These are phyloP conservation scores for Hippasteria phrygiana DNA, from an alignment of 53 echinoderm and acorn worm species.

Conservation along the genomic window DNA sequence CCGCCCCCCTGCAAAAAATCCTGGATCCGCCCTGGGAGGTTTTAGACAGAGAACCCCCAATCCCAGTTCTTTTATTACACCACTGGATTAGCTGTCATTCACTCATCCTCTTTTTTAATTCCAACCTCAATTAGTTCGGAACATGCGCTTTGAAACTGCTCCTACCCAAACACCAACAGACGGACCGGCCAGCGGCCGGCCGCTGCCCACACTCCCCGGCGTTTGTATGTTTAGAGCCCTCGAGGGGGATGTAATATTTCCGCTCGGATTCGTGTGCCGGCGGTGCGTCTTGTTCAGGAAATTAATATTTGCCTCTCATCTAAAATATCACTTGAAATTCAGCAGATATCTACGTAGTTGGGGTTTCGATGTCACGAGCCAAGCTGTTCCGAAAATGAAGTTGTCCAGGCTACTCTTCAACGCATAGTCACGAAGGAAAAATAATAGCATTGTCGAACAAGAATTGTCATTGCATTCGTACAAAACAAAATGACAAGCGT, in stretches of 20 bases:
- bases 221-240: not conserved
- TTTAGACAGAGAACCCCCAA: too few relatives aligned
- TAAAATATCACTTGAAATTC: slow-evolving; percentile 51
- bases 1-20: too few relatives aligned
- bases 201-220: not conserved
- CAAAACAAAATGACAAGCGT: too few relatives aligned
- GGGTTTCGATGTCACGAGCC: slow-evolving; percentile 19
- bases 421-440: too few relatives aligned
- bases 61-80: too few relatives aligned
- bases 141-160: too few relatives aligned
- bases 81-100: too few relatives aligned
- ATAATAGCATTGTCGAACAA: too few relatives aligned
- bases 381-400: not conserved
- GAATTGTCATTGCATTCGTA: too few relatives aligned
- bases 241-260: slow-evolving; percentile 27
- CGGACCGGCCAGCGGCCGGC: not conserved
- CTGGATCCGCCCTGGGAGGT: too few relatives aligned
- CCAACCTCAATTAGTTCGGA: too few relatives aligned
- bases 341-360: not conserved
- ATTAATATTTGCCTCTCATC: slow-evolving; percentile 47
- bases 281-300: slow-evolving; percentile 36
- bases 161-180: slow-evolving; percentile 4
- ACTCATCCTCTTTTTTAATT: too few relatives aligned
- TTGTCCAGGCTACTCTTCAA: not conserved
- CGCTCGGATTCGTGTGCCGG: slow-evolving; percentile 39